Percentiles rank a stretch among this genome's conserved stretches.
Evolutionary conservation across 2,888 invertebrate genomes (phyloP).

Genomic region (Nephrotoma guestfalica): DNA sequence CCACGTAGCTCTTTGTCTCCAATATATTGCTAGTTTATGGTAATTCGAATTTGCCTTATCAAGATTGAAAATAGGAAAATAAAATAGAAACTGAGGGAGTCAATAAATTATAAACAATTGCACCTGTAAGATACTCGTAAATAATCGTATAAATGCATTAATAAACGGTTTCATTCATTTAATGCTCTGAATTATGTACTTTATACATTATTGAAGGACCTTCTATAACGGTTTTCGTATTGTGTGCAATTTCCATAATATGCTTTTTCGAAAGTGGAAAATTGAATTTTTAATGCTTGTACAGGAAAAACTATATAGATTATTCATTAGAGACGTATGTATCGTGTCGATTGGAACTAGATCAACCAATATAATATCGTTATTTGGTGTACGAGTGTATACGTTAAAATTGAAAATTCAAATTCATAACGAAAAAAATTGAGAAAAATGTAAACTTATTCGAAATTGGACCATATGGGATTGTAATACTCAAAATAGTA

Average conservation of each 20-base stretch:
- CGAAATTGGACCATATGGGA: neutral
- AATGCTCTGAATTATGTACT: no score
- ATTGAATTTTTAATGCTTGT: neutral
- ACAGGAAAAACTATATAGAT: neutral
- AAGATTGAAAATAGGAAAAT: neutral
- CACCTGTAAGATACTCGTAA: neutral
- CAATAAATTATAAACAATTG: neutral
- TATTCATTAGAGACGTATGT: neutral
- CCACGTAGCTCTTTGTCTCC: neutral
- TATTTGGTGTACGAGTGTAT: neutral
- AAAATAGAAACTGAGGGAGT: neutral
- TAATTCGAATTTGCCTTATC: neutral
- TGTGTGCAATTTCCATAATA: neutral
- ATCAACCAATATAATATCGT: neutral
- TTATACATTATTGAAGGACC: neutral
- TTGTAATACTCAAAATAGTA: neutral
- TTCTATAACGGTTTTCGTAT: neutral
- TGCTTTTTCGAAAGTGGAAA: neutral
- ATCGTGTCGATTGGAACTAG: neutral
- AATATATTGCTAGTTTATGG: neutral
- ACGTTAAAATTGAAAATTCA: neutral
- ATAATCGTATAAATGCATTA: neutral
- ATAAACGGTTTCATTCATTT: neutral
- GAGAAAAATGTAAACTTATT: neutral
- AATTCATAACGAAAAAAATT: neutral